Percentiles rank a stretch among this genome's conserved stretches.
These are phyloP conservation scores for Poeciliopsis turneri DNA, from an alignment of 2,797 vertebrate genomes.

Conservation along the genomic window DNA sequence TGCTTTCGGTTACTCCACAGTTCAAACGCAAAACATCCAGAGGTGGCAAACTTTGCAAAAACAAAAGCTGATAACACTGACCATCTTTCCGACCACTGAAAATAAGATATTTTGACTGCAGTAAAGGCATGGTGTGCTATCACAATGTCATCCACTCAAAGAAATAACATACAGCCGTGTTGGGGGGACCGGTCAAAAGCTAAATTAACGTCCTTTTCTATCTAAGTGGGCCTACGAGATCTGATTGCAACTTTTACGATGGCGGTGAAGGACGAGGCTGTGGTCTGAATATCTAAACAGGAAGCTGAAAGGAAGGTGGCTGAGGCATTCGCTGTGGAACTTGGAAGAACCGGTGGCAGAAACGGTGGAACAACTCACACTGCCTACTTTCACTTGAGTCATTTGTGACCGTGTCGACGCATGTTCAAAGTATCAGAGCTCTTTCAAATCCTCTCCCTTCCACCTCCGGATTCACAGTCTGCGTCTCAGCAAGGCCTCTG, in stretches of 20 bases:
- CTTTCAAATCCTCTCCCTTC: slow-evolving; percentile 59
- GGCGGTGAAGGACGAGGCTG: slow-evolving; percentile 15
- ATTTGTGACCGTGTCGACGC: slow-evolving; percentile 46
- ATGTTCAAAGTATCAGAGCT: slow-evolving; percentile 47
- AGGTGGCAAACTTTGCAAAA: slow-evolving; percentile 38
- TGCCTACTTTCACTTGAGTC: slow-evolving; percentile 36
- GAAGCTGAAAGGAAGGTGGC: not conserved
- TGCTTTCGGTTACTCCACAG: slow-evolving; percentile 62
- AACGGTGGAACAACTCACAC: slow-evolving; percentile 17
- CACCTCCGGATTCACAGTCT: slow-evolving; percentile 80
- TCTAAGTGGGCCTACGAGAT: not conserved
- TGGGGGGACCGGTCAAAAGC: not conserved
- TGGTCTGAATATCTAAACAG: slow-evolving; percentile 22
- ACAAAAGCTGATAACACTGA: not conserved
- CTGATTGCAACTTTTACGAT: slow-evolving; percentile 8
- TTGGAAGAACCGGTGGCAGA: slow-evolving; percentile 21
- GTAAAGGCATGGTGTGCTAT: slow-evolving; percentile 1
- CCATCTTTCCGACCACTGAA: slow-evolving; percentile 11
- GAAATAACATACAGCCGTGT: not conserved
- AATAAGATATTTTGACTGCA: slow-evolving; percentile 6
- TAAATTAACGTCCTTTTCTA: slow-evolving; percentile 14
- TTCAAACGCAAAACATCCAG: slow-evolving; percentile 53
- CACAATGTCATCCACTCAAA: not conserved
- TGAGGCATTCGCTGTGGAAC: slow-evolving; percentile 1
- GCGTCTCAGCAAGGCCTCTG: slow-evolving; percentile 75